These are phyloP conservation scores for Pseudolaguvia tuberculata DNA, from an alignment of 2,113 vertebrate species.

Conservation along the genomic window DNA sequence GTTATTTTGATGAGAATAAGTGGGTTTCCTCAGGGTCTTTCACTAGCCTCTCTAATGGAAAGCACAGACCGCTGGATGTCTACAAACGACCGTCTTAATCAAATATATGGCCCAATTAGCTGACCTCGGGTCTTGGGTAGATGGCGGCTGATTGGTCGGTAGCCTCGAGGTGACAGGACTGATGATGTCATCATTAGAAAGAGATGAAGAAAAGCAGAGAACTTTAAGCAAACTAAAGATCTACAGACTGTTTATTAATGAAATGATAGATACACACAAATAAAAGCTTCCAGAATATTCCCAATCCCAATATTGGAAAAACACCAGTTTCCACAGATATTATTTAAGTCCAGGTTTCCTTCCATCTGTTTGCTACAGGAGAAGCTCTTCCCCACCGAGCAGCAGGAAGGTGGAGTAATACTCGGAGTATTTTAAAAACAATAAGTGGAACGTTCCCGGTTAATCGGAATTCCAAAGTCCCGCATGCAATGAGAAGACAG, in stretches of 20 bases:
- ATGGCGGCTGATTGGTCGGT: conserved; percentile 7
- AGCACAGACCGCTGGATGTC: conserved; percentile 31
- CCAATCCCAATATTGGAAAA: too few species aligned
- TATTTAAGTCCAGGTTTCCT: too few species aligned
- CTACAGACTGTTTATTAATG: not conserved
- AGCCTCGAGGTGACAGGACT: conserved; percentile 27
- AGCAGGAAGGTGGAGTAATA: too few species aligned
- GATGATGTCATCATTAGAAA: conserved; percentile 33
- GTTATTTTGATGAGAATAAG: conserved; percentile 36
- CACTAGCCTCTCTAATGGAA: conserved; percentile 23
- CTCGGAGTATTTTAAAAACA: too few species aligned
- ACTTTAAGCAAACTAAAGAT: not conserved
- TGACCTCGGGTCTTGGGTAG: conserved; percentile 32
- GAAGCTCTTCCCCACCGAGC: too few species aligned
- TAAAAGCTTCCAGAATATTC: too few species aligned
- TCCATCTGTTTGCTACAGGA: too few species aligned
- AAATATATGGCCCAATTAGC: conserved; percentile 47
- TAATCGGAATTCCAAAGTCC: too few species aligned
- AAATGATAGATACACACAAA: too few species aligned
- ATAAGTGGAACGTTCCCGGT: too few species aligned
- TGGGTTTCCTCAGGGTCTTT: conserved; percentile 62
- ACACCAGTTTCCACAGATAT: too few species aligned
- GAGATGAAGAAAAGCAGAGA: conserved; percentile 38
- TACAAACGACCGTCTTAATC: conserved; percentile 42
- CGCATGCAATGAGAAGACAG: too few species aligned